phyloP scores from a whole-genome alignment of 2,797 vertebrate genomes.

The Pampus argenteus region DNA sequence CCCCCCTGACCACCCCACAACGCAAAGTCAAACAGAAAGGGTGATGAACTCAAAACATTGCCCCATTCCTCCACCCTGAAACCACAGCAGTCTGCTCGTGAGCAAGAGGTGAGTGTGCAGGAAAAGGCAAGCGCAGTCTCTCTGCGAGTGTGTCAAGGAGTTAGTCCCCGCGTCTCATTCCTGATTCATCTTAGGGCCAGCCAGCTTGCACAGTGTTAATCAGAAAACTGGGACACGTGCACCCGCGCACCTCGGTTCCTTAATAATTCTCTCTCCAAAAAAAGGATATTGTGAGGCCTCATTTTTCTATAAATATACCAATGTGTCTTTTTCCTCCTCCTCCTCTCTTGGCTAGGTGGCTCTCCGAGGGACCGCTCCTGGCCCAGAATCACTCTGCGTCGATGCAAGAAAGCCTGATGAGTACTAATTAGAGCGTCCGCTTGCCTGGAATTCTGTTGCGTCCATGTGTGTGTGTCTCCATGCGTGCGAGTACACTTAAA shows the following conservation, averaged over 20 bases:
- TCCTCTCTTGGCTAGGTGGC: slow-evolving; percentile 82
- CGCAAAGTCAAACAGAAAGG: slow-evolving; percentile 61
- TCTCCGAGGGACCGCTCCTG: slow-evolving; percentile 86
- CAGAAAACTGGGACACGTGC: slow-evolving; percentile 87
- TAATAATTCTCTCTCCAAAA: slow-evolving; percentile 89
- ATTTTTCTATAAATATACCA: slow-evolving; percentile 89
- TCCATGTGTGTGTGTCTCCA: slow-evolving; percentile 36
- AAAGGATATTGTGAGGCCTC: slow-evolving; percentile 88
- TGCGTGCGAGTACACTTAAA: slow-evolving; percentile 44
- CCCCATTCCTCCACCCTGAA: slow-evolving; percentile 63
- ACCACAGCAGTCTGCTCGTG: slow-evolving; percentile 62
- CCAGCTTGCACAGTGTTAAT: slow-evolving; percentile 83
- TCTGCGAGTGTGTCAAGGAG: slow-evolving; percentile 73
- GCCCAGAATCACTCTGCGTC: slow-evolving; percentile 86
- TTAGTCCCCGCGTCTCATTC: slow-evolving; percentile 79
- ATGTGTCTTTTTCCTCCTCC: slow-evolving; percentile 79
- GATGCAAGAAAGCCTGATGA: slow-evolving; percentile 76
- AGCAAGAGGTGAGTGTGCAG: slow-evolving; percentile 71
- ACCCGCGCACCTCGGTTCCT: slow-evolving; percentile 83
- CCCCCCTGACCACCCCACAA: slow-evolving; percentile 34
- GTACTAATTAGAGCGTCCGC: slow-evolving; percentile 83
- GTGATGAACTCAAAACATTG: slow-evolving; percentile 38
- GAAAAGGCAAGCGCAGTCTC: slow-evolving; percentile 65
- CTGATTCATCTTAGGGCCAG: slow-evolving; percentile 80
- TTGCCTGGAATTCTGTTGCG: slow-evolving; percentile 57